Evolutionary conservation across 1,140 invertebrate species (phyloP), one percentile per base, ranked within the genome.

Genomic region (Papilio polytes): DNA sequence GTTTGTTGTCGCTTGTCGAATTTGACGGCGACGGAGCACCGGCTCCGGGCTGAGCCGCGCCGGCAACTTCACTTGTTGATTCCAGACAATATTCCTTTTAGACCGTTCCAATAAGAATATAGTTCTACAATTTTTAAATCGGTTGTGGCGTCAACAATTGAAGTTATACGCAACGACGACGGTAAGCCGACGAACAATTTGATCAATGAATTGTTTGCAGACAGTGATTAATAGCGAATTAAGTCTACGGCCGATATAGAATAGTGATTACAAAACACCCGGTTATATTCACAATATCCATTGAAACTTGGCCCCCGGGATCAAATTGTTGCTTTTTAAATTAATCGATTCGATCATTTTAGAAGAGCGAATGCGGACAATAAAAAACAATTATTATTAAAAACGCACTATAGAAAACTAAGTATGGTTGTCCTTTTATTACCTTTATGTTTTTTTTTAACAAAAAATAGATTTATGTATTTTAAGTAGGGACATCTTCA

Each of bases 51-150:
- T 82, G 80, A 81, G 66, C 51, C 72, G 80, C 76, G 80, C 51
- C 48, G 81, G 31, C 51, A 41, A 81, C 66, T 90, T 84, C 89
- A 94, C 92, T 94, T 92, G 92, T 94, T 92, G 91, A 90, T 91
- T 88, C 87, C 51, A 66, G 80, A 79, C 81, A 82, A 76, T 81
- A 78, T 81, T 83, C 80, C 81, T 80, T 74, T 77, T 78, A 77
- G 74, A 56, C 13, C 48, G 15, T 48, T 51, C 46, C 72, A 20
- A 66, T 78, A 56, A 51, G n/a, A 48, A 46, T 76, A 22, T 4
- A 51, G 3, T 77, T 74, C 18, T 15, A 18, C 46, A 76, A 56
- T 77, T 31, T 70, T 8, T 10, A 26, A 70, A 3, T 70, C 13
- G 63, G 63, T 31, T 13, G 26, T 70, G 63, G 63, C 63, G 26